Base-by-base conservation (phyloP, 2,113 vertebrate species). In the Callopanchax toddi region DNA sequence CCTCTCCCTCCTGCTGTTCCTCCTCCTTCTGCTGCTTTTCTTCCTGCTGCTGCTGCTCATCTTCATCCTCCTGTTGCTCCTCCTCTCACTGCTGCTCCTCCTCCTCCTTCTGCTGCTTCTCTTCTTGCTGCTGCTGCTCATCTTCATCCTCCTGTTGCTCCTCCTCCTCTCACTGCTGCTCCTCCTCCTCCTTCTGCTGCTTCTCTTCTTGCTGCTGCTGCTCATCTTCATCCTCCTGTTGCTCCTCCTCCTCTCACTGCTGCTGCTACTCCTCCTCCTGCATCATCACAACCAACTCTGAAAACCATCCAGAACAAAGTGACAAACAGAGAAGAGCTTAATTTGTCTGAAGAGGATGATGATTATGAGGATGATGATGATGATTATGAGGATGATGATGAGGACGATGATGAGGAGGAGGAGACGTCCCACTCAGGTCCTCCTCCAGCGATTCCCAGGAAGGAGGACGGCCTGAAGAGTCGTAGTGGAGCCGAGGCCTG, bases 401-500 rank as follows among this genome's bases (percentile, higher is more conserved):
- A n/a, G n/a, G n/a, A n/a, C n/a, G n/a, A n/a, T n/a, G n/a, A n/a
- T n/a, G n/a, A n/a, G n/a, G n/a, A 51, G 17, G 42, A 52, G 26
- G 16, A 29, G 12, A 0, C 3, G 0, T 8, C 34, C 48, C 7
- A 36, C 0, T 34, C 17, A 20, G 42, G n/a, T 11, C 1, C 17
- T n/a, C 16, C 36, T 11, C 11, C 22, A 13, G 10, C 29, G 8
- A 0, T 3, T 10, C 20, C 0, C 0, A 42, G 17, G 16, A 65
- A 29, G 9, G n/a, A 25, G 67, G 88, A 85, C 0, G 92, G 87
- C 37, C 73, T 97, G 0, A 93, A 93, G 52, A 93, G 93, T 23
- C 92, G 91, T 80, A 93, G 94, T 0, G 96, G 96, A 11, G 91
- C 95, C 6, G 94, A 95, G 0, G 93, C 95, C 54, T 98, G 96